Base-by-base conservation (phyloP, 2,888 invertebrate species). In the Galeopsomyia nigrocyanea region DNA sequence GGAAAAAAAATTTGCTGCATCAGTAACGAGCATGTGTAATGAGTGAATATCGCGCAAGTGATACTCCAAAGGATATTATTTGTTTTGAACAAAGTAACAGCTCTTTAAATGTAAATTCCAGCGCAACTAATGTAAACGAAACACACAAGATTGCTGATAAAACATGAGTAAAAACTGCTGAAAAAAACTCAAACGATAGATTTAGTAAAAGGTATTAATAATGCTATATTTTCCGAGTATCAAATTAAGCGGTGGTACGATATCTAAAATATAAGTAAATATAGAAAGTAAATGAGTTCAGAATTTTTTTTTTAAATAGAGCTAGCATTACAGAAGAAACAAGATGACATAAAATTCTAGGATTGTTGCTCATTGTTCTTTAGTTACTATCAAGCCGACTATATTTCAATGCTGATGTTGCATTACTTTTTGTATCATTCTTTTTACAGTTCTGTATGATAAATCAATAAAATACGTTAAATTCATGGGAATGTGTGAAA, bases 361-460 rank as follows among this genome's bases (percentile, higher is more conserved):
- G 49, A 72, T 72, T 72, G 62, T 69, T 73, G 56, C 67, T 80
- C 79, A 76, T 79, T 78, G 77, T 79, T 80, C 22, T 79, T 75
- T 79, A 73, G 70, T 79, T 80, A 75, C 77, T 79, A 80, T 80
- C 79, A 80, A 80, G 65, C 77, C 78, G 77, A 80, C 79, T 80
- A 80, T 80, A 79, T 77, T 79, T 80, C 78, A 76, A 80, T 16
- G 61, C 62, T 60, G 53, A 68, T 74, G 70, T 78, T 75, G 22
- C 26, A 71, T 78, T 76, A 53, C 63, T 71, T 76, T 21, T 21
- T 31, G 19, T 55, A 39, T 39, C 39, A 39, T 39, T 39, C 39
- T 39, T 39, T 39, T 39, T 39, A 39, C 39, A 39, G 7, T 39
- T 39, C 39, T 39, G 39, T 39, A 39, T 39, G 7, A 39, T 39